Conservation (phyloP, 2,888 invertebrate species). For the Callimorpha dominula region DNA sequence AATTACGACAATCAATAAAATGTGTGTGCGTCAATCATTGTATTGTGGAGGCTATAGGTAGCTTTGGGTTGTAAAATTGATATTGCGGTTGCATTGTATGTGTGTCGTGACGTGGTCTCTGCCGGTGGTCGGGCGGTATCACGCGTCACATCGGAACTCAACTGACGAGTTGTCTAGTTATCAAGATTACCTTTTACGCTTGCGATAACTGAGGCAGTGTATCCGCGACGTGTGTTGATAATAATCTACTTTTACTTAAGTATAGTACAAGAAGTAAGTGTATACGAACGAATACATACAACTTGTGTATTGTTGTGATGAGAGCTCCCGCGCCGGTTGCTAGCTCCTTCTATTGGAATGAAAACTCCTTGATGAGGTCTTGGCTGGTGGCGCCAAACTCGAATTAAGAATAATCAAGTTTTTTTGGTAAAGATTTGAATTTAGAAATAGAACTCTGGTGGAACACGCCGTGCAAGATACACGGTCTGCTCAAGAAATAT, state of each 20-base stretch:
- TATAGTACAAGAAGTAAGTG: not conserved
- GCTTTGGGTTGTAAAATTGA: conserved; percentile 50
- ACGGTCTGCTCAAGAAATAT: too few species aligned
- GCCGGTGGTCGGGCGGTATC: conserved; percentile 50
- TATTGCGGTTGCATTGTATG: conserved; percentile 44
- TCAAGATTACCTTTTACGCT: conserved; percentile 62
- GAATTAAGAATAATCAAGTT: too few species aligned
- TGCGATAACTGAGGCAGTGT: conserved; percentile 20
- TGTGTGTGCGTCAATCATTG: conserved; percentile 56
- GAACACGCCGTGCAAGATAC: too few species aligned
- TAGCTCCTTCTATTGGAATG: too few species aligned
- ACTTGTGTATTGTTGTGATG: too few species aligned
- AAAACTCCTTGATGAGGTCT: too few species aligned
- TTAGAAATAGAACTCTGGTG: too few species aligned
- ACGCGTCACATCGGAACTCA: conserved; percentile 32
- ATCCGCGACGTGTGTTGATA: conserved; percentile 31
- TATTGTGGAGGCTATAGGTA: conserved; percentile 50
- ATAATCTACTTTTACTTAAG: conserved; percentile 31
- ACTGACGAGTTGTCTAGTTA: conserved; percentile 49
- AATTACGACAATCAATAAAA: conserved; percentile 62
- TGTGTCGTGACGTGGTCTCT: conserved; percentile 43
- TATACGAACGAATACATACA: not conserved
- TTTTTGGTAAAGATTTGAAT: too few species aligned
- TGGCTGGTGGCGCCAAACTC: too few species aligned
- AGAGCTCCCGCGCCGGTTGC: too few species aligned